Percentiles rank a stretch among this genome's conserved stretches.
These are phyloP conservation scores for Acanthococcus lagerstroemiae DNA, from an alignment of 2,888 invertebrate species.

Conservation along the genomic window DNA sequence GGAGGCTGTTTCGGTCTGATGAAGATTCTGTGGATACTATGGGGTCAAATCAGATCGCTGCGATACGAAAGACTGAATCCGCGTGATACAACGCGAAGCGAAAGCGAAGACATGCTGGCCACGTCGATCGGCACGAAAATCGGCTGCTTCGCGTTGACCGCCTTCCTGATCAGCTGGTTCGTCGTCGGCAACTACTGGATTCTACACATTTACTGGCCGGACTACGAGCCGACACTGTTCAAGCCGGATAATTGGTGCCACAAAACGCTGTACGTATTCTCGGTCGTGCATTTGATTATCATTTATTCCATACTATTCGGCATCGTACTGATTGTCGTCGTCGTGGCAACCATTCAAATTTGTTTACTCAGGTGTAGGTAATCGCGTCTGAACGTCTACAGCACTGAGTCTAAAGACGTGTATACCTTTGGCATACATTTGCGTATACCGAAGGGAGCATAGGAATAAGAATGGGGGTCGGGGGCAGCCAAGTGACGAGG, in stretches of 20 bases:
- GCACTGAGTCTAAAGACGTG: too few relatives aligned
- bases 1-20: slow-evolving; percentile 65
- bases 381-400: too few relatives aligned
- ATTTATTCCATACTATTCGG: slow-evolving; percentile 55
- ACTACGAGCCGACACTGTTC: slow-evolving; percentile 55
- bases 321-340: slow-evolving; percentile 49
- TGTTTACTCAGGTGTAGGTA: slow-evolving; percentile 24
- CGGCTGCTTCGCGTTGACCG: slow-evolving; percentile 55
- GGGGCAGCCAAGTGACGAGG: too few relatives aligned
- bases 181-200: slow-evolving; percentile 71
- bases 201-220: slow-evolving; percentile 63
- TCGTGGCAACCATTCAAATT: slow-evolving; percentile 45
- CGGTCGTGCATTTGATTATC: slow-evolving; percentile 60
- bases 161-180: slow-evolving; percentile 66
- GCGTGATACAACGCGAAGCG: slow-evolving; percentile 38
- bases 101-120: slow-evolving; percentile 41
- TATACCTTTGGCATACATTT: too few relatives aligned
- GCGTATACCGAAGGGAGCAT: too few relatives aligned
- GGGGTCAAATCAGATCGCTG: slow-evolving; percentile 55
- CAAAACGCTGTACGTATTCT: slow-evolving; percentile 64
- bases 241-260: slow-evolving; percentile 73
- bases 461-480: too few relatives aligned
- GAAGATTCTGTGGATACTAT: slow-evolving; percentile 57
- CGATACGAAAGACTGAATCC: slow-evolving; percentile 42
- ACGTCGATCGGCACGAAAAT: slow-evolving; percentile 49